Base-by-base conservation (phyloP, 2,797 vertebrate genomes). In the Mionectes olivaceus region DNA sequence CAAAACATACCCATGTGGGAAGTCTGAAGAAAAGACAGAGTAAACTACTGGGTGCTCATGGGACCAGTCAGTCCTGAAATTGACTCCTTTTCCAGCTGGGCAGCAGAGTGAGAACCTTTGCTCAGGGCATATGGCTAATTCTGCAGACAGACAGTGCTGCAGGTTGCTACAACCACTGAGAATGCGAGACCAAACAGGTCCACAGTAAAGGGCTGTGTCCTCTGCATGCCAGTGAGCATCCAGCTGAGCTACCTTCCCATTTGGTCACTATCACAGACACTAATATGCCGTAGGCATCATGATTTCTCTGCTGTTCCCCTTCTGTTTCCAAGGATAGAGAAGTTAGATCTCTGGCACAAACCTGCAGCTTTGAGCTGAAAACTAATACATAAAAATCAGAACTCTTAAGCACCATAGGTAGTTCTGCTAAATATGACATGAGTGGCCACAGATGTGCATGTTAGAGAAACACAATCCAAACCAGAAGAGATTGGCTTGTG, bases 401-500 rank as follows among this genome's bases (percentile, higher is more conserved):
- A 21, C 11, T 79, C 25, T 69, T 63, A 16, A 88, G 5, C 27
- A 44, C 7, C 17, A 39, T 49, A 33, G 22, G 8, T 35, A 12
- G 8, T 49, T 80, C 30, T 74, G 30, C 50, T 77, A 77, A 80
- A 77, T 47, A 44, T 53, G 37, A 39, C 25, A 18, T 27, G 28
- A 90, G 37, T 30, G 70, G 25, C 10, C 17, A 50, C 19, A 41
- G 32, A 9, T 44, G 24, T 37, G 11, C 1, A 0, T 33, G 17
- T 64, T 30, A 75, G n/a, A 82, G 30, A 67, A 84, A 61, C 9
- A 19, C 17, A 50, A 30, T 13, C 3, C 83, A 67, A 80, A 35
- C 21, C 1, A 0, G 21, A 19, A 70, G 15, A 65, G 5, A 3
- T 0, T 90, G 30, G 16, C 24, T 76, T 35, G 19, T 27, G 28